A percentile compares a stretch with the other conserved stretches of the same genome.
Conservation (phyloP, 1,140 invertebrate species). For the Anastrepha ludens region DNA sequence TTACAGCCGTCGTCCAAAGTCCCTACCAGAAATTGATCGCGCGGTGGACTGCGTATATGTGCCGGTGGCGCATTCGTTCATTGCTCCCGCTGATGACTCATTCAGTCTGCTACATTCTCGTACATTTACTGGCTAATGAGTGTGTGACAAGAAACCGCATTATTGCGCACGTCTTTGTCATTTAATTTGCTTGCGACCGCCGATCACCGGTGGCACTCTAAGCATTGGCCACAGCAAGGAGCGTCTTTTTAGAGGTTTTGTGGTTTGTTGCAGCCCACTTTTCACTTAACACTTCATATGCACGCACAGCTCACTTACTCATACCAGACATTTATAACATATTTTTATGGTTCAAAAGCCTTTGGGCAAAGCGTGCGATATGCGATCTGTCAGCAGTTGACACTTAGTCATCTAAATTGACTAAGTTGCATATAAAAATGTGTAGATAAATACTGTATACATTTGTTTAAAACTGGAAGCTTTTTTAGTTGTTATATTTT, state of each 20-base stretch:
- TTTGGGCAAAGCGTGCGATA: not conserved
- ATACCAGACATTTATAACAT: not conserved
- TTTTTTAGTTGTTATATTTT: too few species aligned
- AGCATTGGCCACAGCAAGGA: not conserved
- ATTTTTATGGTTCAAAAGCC: conserved; percentile 27
- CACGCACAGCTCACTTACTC: not conserved
- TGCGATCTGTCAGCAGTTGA: not conserved
- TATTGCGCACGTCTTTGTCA: not conserved
- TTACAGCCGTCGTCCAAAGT: not conserved
- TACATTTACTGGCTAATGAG: not conserved
- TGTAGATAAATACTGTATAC: not conserved
- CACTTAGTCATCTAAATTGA: not conserved
- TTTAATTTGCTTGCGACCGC: not conserved
- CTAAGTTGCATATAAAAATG: not conserved
- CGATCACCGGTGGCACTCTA: not conserved
- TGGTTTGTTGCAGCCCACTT: not conserved
- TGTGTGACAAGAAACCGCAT: not conserved
- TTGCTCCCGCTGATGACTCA: not conserved
- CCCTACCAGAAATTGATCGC: not conserved
- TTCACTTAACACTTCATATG: not conserved
- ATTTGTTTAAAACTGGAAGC: not conserved
- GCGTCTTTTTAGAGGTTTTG: not conserved
- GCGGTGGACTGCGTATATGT: not conserved
- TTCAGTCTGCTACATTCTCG: not conserved
- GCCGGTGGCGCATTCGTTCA: not conserved